Percentiles rank a stretch among this genome's conserved stretches.
These are phyloP conservation scores for Perdita meconis DNA, from an alignment of 2,888 invertebrate species.

Conservation along the genomic window DNA sequence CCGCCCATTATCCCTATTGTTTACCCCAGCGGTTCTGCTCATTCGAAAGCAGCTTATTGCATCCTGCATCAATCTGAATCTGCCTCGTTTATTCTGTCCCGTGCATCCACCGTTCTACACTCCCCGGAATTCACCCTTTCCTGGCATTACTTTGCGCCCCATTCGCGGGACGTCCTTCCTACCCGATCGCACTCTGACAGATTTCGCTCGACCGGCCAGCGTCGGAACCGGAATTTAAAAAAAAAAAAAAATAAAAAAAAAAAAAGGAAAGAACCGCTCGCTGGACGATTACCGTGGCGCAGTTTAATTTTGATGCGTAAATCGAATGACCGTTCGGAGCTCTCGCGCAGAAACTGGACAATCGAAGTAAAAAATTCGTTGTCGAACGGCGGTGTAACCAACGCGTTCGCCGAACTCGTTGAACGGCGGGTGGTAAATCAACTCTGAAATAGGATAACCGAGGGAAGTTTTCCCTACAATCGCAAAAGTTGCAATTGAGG, in stretches of 20 bases:
- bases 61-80: constrained; percentile 68
- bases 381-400: constrained; percentile 53
- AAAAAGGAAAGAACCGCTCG: constrained; percentile 49
- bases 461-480: not conserved
- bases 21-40: constrained; percentile 17
- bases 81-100: constrained; percentile 52
- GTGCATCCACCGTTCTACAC: constrained; percentile 30
- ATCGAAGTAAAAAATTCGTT: constrained; percentile 52
- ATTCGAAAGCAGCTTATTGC: constrained; percentile 50
- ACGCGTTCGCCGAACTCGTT: constrained; percentile 23
- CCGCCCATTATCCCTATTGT: constrained; percentile 33
- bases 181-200: constrained; percentile 48
- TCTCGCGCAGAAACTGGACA: constrained; percentile 38
- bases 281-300: constrained; percentile 60
- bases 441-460: not conserved
- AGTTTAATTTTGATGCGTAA: constrained; percentile 73
- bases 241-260: too few relatives aligned
- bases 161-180: constrained; percentile 54
- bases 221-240: constrained; percentile 56
- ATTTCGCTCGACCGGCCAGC: constrained; percentile 30
- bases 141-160: constrained; percentile 25
- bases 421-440: constrained; percentile 52
- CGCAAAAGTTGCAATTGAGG: not conserved
- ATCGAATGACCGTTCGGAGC: constrained; percentile 60
- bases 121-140: constrained; percentile 29